A percentile compares a stretch with the other conserved stretches of the same genome.
phyloP scores from a whole-genome alignment of 2,113 vertebrate genomes.

The Callopanchax toddi region DNA sequence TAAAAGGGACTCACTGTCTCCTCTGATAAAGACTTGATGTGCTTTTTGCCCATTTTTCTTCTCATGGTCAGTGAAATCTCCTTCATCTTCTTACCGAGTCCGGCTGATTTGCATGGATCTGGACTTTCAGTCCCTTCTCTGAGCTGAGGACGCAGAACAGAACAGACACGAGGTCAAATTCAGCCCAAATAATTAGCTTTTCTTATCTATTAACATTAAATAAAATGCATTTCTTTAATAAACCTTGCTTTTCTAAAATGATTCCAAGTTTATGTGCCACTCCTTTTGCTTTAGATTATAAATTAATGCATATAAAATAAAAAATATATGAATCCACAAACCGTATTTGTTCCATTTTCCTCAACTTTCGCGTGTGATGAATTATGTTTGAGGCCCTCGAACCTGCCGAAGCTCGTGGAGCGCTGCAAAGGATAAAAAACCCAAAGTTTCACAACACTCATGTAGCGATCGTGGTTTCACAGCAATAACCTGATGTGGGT shows the following conservation, averaged over 20 bases:
- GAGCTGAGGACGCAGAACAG: conserved; percentile 64
- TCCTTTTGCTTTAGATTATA: no score
- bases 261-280: not conserved
- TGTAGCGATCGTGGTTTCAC: not conserved
- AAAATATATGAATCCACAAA: conserved; percentile 38
- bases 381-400: conserved; percentile 83
- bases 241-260: not conserved
- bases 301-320: no score
- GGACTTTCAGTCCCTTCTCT: conserved; percentile 79
- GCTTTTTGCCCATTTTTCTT: conserved; percentile 91
- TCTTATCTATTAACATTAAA: not conserved
- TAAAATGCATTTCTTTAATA: not conserved
- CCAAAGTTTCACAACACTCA: no score
- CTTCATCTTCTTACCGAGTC: conserved; percentile 93
- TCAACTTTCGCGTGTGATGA: conserved; percentile 75
- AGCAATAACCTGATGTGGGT: not conserved
- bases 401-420: conserved; percentile 89
- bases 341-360: conserved; percentile 79
- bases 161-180: not conserved
- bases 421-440: conserved; percentile 73
- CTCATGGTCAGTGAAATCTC: conserved; percentile 95
- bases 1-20: conserved; percentile 82
- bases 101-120: conserved; percentile 81
- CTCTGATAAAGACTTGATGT: conserved; percentile 87
- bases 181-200: not conserved